Evolutionary conservation across 2,888 invertebrate genomes (phyloP), one percentile per base, ranked within the genome.

Genomic region (Drosophila formosana): DNA sequence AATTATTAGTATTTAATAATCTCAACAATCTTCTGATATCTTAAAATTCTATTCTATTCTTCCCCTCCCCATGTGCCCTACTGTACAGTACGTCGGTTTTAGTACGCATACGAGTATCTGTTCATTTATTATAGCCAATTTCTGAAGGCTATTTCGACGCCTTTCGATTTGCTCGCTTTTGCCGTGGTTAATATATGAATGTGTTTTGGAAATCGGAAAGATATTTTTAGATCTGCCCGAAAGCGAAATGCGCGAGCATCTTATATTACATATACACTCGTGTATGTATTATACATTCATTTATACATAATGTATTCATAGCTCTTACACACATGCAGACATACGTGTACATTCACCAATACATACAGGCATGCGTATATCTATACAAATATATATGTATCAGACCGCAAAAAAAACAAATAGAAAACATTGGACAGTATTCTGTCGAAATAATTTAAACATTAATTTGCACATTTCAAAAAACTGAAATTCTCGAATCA

Each of bases 201-300:
- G 66, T 84, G 69, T 89, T 83, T 80, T 90, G 90, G 88, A 88
- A 83, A 72, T 82, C 75, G 63, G 56, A 68, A 69, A 70, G 72
- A 73, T 88, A 88, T 88, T 88, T 88, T 81, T 88, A 90, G 88
- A 72, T 72, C 65, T 62, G 69, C 72, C 66, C 62, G 76, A 79
- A 69, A 65, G 57, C 72, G 71, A 81, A 77, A 76, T 90, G 89
- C 88, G 90, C 91, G 90, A 90, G 89, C 91, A 91, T 78, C 82
- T 91, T 78, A 88, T 81, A 84, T 91, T 91, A 89, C 90, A 83
- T 47, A 55, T 47, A 50, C 32, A 46, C 50, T 26, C 32, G 30
- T 66, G 39, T 61, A 37, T 57, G 6, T 52, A 39, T 8, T 39
- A 37, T 46, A 64, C 46, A 60, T 51, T 18, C 45, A 37, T 46